Evolutionary conservation across 2,797 vertebrate genomes (phyloP), one percentile per base, ranked within the genome.

Genomic region (Poecilia picta): DNA sequence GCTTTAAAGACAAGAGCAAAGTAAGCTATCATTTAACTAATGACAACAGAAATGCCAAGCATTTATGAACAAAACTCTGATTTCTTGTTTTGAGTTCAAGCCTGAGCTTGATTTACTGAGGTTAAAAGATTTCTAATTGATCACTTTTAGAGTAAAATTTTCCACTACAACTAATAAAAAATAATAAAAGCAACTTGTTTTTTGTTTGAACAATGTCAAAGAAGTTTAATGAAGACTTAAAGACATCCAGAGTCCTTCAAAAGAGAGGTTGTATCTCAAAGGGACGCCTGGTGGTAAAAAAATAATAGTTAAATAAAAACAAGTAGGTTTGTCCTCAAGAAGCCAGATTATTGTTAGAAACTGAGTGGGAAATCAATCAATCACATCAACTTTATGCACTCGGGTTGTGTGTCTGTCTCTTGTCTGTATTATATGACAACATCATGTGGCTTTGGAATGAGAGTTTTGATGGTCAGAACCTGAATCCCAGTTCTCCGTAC

Each of bases 401-500:
- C 8, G 13, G 64, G 59, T 13, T 72, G 45, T 59, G 74, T 10
- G 53, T 75, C 62, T 82, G 10, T 23, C 43, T 31, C 59, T 53
- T 45, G 77, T 81, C 28, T 12, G 6, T 70, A 73, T 75, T 25
- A 83, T 45, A 46, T 53, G 77, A 28, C 23, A 15, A 46, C 53
- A 16, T 59, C 39, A 31, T 81, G 66, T 75, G 49, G 80, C 75
- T 87, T 57, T 77, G 73, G 77, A 82, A 75, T 76, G 51, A 74
- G 84, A 92, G 76, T 88, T 87, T 85, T 90, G 87, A 83, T 83
- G 80, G 84, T 80, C 76, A 57, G 47, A 68, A 72, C 76, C 72
- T 13, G 68, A 43, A 10, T 87, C 77, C 72, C 73, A 72, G 55
- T 76, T 28, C 77, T 83, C 31, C 16, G 76, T 77, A 81, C 73